Percentiles rank a stretch among this genome's conserved stretches.
Conservation (phyloP, 2,113 vertebrate species). For the Strix aluco region DNA sequence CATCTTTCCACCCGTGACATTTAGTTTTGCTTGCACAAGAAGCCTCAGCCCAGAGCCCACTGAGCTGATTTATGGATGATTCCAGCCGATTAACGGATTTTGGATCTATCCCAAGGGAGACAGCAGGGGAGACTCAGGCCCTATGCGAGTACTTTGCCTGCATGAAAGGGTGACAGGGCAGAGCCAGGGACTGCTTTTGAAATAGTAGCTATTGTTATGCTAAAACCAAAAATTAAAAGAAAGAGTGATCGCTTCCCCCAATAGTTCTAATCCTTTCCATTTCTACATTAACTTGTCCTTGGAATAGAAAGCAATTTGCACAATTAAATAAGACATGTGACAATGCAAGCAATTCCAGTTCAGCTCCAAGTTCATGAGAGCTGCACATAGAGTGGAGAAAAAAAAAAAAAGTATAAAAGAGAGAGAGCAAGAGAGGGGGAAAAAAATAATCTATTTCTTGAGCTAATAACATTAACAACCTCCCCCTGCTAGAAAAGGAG, state of each 20-base stretch:
- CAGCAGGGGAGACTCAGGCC: neutral
- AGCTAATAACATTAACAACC: neutral
- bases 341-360: slow-evolving; percentile 28
- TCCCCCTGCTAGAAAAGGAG: neutral
- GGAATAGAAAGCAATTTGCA: slow-evolving; percentile 44
- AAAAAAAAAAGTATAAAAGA: neutral
- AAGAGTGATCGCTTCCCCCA: neutral
- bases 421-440: neutral
- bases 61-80: neutral
- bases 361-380: slow-evolving; percentile 15
- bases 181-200: slow-evolving; percentile 8
- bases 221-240: slow-evolving; percentile 43
- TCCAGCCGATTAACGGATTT: neutral
- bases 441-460: neutral
- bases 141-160: neutral
- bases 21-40: neutral
- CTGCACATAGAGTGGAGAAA: neutral
- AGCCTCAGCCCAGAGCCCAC: neutral
- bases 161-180: neutral
- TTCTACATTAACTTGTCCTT: slow-evolving; percentile 39
- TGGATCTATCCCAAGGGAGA: neutral
- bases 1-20: neutral
- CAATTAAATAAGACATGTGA: slow-evolving; percentile 18
- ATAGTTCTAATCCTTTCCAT: slow-evolving; percentile 42
- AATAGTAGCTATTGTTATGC: slow-evolving; percentile 20